phyloP scores from a whole-genome alignment of 2,113 vertebrate genomes.

The Zosterops japonicus region DNA sequence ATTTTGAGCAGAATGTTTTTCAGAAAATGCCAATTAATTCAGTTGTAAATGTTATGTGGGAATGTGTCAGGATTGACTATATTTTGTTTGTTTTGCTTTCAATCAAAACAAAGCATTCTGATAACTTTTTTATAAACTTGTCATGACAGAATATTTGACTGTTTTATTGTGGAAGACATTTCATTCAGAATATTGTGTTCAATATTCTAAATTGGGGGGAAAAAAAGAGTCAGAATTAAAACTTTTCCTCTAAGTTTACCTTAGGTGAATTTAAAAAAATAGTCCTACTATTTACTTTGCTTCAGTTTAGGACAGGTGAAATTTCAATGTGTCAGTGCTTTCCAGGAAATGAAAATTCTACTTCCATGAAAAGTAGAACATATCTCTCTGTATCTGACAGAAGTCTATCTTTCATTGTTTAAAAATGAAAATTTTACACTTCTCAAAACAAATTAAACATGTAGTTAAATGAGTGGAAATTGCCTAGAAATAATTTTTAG shows the following conservation, averaged over 20 bases:
- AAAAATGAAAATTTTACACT: background rate
- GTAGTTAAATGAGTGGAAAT: background rate
- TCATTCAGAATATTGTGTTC: background rate
- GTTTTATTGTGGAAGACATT: conserved; percentile 4
- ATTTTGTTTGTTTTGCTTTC: conserved; percentile 61
- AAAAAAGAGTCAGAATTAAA: background rate
- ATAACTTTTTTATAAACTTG: conserved; percentile 24
- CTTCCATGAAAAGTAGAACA: background rate
- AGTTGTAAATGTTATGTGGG: conserved; percentile 32
- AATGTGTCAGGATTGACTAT: conserved; percentile 59
- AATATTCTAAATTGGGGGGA: background rate
- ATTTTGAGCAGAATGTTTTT: conserved; percentile 50
- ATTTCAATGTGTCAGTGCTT: background rate
- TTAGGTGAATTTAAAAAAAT: background rate
- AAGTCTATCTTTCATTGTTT: background rate
- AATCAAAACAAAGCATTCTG: conserved; percentile 60
- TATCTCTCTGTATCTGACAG: background rate
- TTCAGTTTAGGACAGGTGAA: background rate
- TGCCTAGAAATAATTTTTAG: background rate
- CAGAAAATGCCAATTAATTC: conserved; percentile 60
- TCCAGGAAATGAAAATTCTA: background rate
- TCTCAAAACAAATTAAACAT: background rate
- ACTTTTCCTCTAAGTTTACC: background rate
- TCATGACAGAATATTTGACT: conserved; percentile 5
- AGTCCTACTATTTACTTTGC: background rate